phyloP scores from a whole-genome alignment of 2,113 vertebrate species.

The Oreocharis arfaki region DNA sequence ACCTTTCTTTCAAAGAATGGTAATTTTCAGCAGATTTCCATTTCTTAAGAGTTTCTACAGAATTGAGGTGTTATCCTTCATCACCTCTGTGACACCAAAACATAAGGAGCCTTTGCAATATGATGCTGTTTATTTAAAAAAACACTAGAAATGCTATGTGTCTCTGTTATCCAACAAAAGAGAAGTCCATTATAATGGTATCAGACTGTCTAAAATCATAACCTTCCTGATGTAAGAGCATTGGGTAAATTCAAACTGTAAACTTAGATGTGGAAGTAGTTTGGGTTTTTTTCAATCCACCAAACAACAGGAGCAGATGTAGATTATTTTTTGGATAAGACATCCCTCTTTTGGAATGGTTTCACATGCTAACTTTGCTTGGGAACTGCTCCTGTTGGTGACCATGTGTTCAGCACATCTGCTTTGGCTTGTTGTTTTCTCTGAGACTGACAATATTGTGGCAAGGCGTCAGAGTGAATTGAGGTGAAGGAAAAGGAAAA shows the following conservation, averaged over 20 bases:
- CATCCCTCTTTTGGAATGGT: conserved; percentile 38
- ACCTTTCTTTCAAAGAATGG: not conserved
- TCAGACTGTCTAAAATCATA: not conserved
- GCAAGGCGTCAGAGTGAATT: conserved; percentile 48
- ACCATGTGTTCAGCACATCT: conserved; percentile 69
- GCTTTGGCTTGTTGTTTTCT: conserved; percentile 64
- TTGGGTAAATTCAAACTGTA: not conserved
- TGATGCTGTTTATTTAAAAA: not conserved
- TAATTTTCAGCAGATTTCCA: not conserved
- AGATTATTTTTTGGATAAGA: conserved; percentile 50
- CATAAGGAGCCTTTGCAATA: not conserved
- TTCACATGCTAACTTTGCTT: conserved; percentile 63
- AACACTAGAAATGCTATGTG: not conserved
- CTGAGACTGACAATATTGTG: conserved; percentile 61
- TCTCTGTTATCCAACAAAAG: not conserved
- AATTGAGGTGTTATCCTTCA: not conserved
- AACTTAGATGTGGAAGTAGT: not conserved
- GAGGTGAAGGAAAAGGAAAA: conserved; percentile 37
- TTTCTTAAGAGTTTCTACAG: not conserved
- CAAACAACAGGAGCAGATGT: conserved; percentile 48
- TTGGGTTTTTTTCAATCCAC: not conserved
- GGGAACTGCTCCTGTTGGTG: conserved; percentile 59
- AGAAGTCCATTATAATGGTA: not conserved
- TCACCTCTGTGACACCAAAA: not conserved
- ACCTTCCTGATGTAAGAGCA: not conserved